These are phyloP conservation scores for Ricordea florida DNA, from an alignment of 92 coral and sea anemone genomes.

Conservation along the genomic window DNA sequence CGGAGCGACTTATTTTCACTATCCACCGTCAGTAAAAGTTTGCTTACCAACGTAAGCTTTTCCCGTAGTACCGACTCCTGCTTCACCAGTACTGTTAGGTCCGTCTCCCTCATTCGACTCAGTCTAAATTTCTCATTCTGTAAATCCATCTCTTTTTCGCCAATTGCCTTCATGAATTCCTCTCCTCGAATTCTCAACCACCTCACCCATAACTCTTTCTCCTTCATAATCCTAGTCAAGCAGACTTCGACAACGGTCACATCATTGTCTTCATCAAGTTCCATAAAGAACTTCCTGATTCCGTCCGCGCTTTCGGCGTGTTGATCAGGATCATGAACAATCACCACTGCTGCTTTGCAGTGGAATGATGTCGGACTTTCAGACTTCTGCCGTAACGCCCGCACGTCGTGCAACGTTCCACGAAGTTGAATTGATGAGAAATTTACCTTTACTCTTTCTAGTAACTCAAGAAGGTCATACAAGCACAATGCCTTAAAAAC, in stretches of 20 bases:
- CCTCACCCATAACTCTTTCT: too few species aligned
- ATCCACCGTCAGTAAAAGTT: too few species aligned
- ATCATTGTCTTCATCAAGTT: neutral
- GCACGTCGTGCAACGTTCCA: neutral
- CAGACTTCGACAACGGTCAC: neutral
- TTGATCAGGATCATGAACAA: neutral
- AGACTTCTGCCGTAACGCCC: neutral
- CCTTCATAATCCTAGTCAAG: too few species aligned
- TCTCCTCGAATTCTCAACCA: too few species aligned
- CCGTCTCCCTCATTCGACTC: too few species aligned
- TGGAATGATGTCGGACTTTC: neutral
- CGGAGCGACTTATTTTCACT: too few species aligned
- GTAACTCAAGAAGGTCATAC: conserved; percentile 5
- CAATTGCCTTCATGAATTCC: too few species aligned
- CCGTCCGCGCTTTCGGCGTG: neutral
- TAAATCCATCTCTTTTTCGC: too few species aligned
- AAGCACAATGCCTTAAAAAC: conserved; percentile 9
- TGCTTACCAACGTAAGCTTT: too few species aligned
- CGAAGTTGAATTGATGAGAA: neutral
- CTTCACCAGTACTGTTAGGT: too few species aligned
- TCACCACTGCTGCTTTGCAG: neutral
- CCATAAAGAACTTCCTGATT: neutral
- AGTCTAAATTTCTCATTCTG: too few species aligned
- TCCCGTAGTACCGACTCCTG: too few species aligned
- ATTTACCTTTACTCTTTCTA: neutral